Conservation (phyloP, 2,888 invertebrate genomes). For the Apoda limacodes region DNA sequence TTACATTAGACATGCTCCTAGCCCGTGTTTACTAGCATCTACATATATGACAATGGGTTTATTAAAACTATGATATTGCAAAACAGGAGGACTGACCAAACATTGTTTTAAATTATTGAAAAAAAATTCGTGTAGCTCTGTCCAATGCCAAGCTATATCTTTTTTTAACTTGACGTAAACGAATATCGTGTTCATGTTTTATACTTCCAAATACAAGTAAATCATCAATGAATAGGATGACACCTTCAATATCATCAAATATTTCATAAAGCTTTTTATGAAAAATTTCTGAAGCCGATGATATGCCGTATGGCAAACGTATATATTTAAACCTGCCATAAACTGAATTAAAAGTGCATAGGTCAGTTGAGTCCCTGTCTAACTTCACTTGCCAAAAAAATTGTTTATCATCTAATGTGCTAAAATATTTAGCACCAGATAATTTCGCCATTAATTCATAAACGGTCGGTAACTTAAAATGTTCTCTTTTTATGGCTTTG, state of each 20-base stretch:
- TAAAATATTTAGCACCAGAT: slow-evolving; percentile 17
- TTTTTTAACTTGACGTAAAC: slow-evolving; percentile 3
- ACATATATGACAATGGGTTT: slow-evolving; percentile 7
- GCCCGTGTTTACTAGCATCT: slow-evolving; percentile 6
- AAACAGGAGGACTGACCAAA: slow-evolving; percentile 3
- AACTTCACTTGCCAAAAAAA: slow-evolving; percentile 18
- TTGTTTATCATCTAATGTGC: slow-evolving; percentile 17
- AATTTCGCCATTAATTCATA: slow-evolving; percentile 10
- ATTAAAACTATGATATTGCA: slow-evolving; percentile 1
- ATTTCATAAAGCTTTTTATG: slow-evolving; percentile 17
- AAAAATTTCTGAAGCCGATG: slow-evolving; percentile 20
- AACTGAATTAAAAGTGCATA: slow-evolving; percentile 22
- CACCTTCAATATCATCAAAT: slow-evolving; percentile 18
- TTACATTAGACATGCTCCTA: slow-evolving; percentile 5
- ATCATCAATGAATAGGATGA: slow-evolving; percentile 18
- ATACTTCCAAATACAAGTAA: slow-evolving; percentile 10
- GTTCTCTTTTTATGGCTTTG: slow-evolving; percentile 12
- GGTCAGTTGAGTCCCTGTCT: slow-evolving; percentile 12
- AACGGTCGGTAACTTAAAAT: slow-evolving; percentile 5
- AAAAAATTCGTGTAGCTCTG: too few species aligned
- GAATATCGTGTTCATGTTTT: slow-evolving; percentile 2
- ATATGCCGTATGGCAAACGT: slow-evolving; percentile 20
- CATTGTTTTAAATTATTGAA: too few species aligned
- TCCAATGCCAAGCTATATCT: slow-evolving; percentile 5
- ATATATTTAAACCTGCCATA: too few species aligned